These are phyloP conservation scores for honey bee (Apis mellifera) DNA, from an alignment of 1,140 invertebrate genomes.

Conservation along the genomic window Amel_HAv3.1 CM009941.2:15170501-15171000, in stretches of 20 bases:
- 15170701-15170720: constrained; percentile 6
- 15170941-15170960: constrained; percentile 65
- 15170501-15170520: neutral
- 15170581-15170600: neutral
- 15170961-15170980: constrained; percentile 71
- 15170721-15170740: constrained; percentile 20
- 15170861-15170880: neutral
- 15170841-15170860: too few species aligned
- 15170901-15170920: constrained; percentile 22
- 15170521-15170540: too few species aligned
- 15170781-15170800: neutral
- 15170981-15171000: constrained; percentile 68
- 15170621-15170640: constrained; percentile 6
- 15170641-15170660: neutral
- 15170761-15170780: neutral
- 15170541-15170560: neutral
- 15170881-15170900: constrained; percentile 1
- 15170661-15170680: constrained; percentile 9
- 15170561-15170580: neutral
- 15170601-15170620: neutral
- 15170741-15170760: constrained; percentile 2
- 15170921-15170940: constrained; percentile 52
- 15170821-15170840: neutral
- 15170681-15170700: constrained; percentile 1
- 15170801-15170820: neutral